Evolutionary conservation across 2,113 vertebrate genomes (phyloP).

Genomic region (Mola mola): DNA sequence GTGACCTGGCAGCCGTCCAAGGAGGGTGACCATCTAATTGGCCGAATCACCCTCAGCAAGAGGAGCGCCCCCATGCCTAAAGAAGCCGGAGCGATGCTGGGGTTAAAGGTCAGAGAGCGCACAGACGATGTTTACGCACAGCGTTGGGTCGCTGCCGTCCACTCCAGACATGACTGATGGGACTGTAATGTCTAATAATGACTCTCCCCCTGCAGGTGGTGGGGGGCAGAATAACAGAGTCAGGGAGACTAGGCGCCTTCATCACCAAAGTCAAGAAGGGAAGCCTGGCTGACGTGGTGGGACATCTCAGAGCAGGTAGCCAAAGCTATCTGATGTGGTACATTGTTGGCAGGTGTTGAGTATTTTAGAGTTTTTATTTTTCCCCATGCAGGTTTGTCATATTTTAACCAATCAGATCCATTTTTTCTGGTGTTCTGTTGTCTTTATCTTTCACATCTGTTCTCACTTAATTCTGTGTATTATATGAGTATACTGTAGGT

Average conservation of each 20-base stretch:
- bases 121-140: neutral
- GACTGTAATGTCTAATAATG: conserved; percentile 8
- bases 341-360: no score
- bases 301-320: conserved; percentile 96
- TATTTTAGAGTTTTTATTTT: no score
- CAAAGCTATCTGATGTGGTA: no score
- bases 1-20: conserved; percentile 99
- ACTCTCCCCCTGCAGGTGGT: conserved; percentile 84
- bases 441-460: no score
- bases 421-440: no score
- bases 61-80: conserved; percentile 95
- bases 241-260: conserved; percentile 97
- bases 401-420: no score
- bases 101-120: conserved; percentile 87
- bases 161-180: neutral
- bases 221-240: conserved; percentile 96
- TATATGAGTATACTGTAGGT: no score
- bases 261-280: conserved; percentile 99
- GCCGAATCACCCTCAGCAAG: conserved; percentile 96
- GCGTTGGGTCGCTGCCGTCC: conserved; percentile 1
- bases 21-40: conserved; percentile 96
- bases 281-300: conserved; percentile 96
- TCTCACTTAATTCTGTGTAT: no score
- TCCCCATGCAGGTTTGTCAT: no score
- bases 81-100: conserved; percentile 95